Percentiles rank a stretch among this genome's conserved stretches.
phyloP scores from a whole-genome alignment of 2,113 vertebrate genomes.

The Melanocharis versteri region DNA sequence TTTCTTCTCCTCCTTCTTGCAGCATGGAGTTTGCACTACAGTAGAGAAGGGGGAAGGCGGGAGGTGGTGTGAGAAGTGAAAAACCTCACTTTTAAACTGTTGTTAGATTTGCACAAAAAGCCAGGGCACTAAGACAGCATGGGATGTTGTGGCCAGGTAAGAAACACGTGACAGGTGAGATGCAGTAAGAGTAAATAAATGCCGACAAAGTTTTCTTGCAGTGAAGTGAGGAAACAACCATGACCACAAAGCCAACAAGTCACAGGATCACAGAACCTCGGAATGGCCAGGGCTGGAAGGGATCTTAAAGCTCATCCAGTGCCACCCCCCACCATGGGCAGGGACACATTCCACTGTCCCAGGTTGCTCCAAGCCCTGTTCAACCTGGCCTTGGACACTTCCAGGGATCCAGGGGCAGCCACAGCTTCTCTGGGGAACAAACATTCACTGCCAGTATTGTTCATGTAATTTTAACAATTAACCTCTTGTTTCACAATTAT shows the following conservation, averaged over 20 bases:
- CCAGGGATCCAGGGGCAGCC: background rate
- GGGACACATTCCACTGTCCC: accelerated
- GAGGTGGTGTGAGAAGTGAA: background rate
- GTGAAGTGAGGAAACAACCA: background rate
- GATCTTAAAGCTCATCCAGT: background rate
- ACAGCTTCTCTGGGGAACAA: background rate
- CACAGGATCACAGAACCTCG: background rate
- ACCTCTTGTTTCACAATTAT: background rate
- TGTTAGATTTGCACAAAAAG: background rate
- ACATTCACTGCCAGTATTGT: background rate
- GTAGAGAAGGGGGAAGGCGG: background rate
- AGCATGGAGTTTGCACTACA: background rate
- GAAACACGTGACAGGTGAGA: accelerated
- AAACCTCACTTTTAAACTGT: background rate
- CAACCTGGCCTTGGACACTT: background rate
- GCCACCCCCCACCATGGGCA: background rate
- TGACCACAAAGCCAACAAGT: background rate
- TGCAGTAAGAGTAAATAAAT: background rate
- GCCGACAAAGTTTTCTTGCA: background rate
- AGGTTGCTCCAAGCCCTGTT: background rate
- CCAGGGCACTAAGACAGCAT: background rate
- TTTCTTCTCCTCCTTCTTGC: background rate
- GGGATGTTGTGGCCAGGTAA: background rate
- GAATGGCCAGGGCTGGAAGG: background rate
- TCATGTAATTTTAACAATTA: background rate